A percentile compares a stretch with the other conserved stretches of the same genome.
Conservation (phyloP, 1,140 invertebrate genomes). For the Hypsibius dujardini region DNA sequence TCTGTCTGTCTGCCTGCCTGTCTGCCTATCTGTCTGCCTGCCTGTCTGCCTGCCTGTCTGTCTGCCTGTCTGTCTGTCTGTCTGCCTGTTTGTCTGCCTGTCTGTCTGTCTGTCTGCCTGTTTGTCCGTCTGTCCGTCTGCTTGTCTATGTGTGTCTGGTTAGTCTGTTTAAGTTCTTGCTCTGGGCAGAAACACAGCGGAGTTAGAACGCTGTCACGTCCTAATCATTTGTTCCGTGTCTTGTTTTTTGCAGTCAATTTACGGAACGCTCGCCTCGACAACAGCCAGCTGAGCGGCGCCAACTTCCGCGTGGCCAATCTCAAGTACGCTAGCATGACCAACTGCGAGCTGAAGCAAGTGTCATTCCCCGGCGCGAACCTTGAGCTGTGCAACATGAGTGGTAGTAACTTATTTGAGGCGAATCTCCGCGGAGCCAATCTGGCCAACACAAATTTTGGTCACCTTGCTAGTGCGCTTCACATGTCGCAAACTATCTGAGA, state of each 20-base stretch:
- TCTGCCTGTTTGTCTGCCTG: too few relatives aligned
- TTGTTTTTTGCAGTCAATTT: background rate
- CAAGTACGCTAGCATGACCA: background rate
- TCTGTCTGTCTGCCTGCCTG: too few relatives aligned
- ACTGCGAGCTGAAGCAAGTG: constrained; percentile 9
- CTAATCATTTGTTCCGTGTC: too few relatives aligned
- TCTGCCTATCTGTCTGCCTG: too few relatives aligned
- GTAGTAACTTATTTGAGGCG: background rate
- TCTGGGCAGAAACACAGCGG: too few relatives aligned
- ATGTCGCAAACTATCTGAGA: constrained; percentile 1
- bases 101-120: too few relatives aligned
- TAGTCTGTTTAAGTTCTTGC: too few relatives aligned
- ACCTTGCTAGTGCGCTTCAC: background rate
- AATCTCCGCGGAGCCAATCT: constrained; percentile 5
- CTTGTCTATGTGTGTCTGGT: too few relatives aligned
- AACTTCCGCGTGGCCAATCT: constrained; percentile 1
- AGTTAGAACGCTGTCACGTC: background rate
- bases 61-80: too few relatives aligned
- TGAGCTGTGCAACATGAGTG: background rate
- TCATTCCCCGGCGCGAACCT: constrained; percentile 4
- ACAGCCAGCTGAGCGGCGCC: background rate
- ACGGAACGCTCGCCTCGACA: background rate
- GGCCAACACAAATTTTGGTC: background rate
- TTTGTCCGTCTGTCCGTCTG: too few relatives aligned
- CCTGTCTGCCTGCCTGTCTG: too few relatives aligned